Evolutionary conservation across 2,113 vertebrate genomes (phyloP), one percentile per base, ranked within the genome.

Genomic region (Pygoscelis adeliae): DNA sequence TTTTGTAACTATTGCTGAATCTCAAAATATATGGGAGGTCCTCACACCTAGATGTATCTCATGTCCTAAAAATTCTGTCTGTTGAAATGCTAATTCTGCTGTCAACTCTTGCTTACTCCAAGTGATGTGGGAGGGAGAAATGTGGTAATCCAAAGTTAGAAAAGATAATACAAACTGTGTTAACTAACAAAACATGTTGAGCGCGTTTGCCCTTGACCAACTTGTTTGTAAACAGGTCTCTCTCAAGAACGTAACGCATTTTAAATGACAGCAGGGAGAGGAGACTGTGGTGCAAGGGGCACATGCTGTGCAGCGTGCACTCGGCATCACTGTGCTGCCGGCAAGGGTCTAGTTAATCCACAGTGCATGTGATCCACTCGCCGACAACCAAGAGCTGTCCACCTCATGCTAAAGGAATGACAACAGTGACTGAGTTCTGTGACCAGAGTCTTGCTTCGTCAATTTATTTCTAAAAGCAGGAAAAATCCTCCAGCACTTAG

Each of bases 241-340:
- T 90, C 50, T 62, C 30, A 52, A 89, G 85, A 69, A 8, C 10
- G 5, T 21, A 56, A 49, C 0, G 1, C 10, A 7, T 46, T 74
- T 79, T 63, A 59, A 63, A 36, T 22, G 56, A 13, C 58, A 81
- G 71, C 38, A 55, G 30, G 47, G 16, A 87, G 49, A 44, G 47
- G 19, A n/a, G 29, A 65, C 16, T 18, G 19, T 2, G 11, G 10
- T 19, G 7, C 36, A 50, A 65, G 30, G n/a, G 55, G 27, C 44
- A 34, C 10, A 3, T 2, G 0, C 15, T 42, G 3, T 9, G 16
- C 56, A 59, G n/a, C 26, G 5, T 4, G 19, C 14, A 9, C 15
- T 52, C 1, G 1, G 32, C 34, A 56, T 34, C 53, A 12, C 34
- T 27, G 13, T 32, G 67, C 77, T 66, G 56, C 61, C 36, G 11